phyloP scores from a whole-genome alignment of 2,797 vertebrate genomes.

The Melopsittacus undulatus region DNA sequence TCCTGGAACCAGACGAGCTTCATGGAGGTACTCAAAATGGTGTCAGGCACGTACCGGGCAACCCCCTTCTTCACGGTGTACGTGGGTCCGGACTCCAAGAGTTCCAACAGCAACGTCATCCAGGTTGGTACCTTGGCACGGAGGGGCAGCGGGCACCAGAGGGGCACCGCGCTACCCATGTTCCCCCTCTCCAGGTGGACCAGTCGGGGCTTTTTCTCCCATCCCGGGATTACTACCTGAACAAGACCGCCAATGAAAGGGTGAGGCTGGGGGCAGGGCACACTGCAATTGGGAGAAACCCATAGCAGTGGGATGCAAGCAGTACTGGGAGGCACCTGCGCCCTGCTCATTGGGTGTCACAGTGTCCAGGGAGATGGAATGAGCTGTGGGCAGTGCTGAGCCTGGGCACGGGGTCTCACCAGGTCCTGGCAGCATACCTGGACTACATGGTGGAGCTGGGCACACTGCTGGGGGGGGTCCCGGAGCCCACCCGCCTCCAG shows the following conservation, averaged over 20 bases:
- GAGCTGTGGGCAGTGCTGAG: not conserved
- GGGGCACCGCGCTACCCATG: not conserved
- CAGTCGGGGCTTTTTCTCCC: slow-evolving; percentile 95
- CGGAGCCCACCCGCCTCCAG: slow-evolving; percentile 79
- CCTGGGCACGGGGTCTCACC: not conserved
- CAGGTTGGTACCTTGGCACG: slow-evolving; percentile 78
- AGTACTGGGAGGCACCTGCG: not conserved
- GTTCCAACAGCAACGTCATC: slow-evolving; percentile 95
- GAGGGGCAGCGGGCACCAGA: accelerated
- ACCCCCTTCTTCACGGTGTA: slow-evolving; percentile 93
- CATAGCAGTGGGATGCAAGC: accelerated
- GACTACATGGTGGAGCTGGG: slow-evolving; percentile 97
- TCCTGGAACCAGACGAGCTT: slow-evolving; percentile 93
- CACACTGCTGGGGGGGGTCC: slow-evolving; percentile 84
- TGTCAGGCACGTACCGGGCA: slow-evolving; percentile 91
- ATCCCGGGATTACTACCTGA: slow-evolving; percentile 97
- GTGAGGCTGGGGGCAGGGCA: slow-evolving; percentile 68
- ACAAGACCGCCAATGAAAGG: slow-evolving; percentile 95
- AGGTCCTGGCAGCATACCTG: slow-evolving; percentile 92
- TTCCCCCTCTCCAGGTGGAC: slow-evolving; percentile 83
- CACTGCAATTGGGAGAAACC: not conserved
- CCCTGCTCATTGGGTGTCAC: not conserved
- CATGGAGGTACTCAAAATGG: slow-evolving; percentile 92
- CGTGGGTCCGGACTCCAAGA: slow-evolving; percentile 92
- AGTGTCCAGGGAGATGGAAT: not conserved